Conservation (phyloP, 92 coral and sea anemone genomes). For the Zoanthus sansibaricus region DNA sequence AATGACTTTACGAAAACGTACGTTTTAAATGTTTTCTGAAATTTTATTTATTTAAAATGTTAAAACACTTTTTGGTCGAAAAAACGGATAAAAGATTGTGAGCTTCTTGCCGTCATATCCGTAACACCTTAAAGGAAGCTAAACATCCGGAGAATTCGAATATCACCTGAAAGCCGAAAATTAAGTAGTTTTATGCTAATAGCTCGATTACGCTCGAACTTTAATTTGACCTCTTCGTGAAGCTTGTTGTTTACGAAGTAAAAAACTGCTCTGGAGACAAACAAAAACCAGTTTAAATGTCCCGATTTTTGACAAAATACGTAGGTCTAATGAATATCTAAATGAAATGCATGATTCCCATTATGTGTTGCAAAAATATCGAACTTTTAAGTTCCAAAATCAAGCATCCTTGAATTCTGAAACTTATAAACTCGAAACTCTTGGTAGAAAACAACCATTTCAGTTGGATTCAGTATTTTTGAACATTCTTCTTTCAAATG, state of each 20-base stretch:
- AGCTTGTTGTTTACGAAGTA: constrained; percentile 15
- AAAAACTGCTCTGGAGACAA: constrained; percentile 18
- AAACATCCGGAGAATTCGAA: too few relatives aligned
- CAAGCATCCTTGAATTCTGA: constrained; percentile 6
- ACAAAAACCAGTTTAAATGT: neutral
- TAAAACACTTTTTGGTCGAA: neutral
- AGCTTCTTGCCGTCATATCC: too few relatives aligned
- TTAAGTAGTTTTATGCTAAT: too few relatives aligned
- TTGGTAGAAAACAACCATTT: constrained; percentile 14
- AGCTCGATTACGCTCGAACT: constrained; percentile 8
- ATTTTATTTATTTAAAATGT: neutral
- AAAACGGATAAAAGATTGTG: too few relatives aligned
- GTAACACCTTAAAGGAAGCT: too few relatives aligned
- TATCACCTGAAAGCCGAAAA: too few relatives aligned
- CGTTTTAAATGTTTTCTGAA: too few relatives aligned
- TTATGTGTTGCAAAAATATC: neutral
- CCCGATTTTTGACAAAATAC: constrained; percentile 7
- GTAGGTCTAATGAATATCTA: constrained; percentile 1
- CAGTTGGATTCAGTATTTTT: constrained; percentile 11
- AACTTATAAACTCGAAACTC: constrained; percentile 16
- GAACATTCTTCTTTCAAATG: constrained; percentile 12
- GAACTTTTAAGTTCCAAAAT: constrained; percentile 13
- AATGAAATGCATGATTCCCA: constrained; percentile 4
- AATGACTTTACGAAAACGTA: too few relatives aligned
- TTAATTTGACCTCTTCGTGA: neutral